Evolutionary conservation across 2,888 invertebrate genomes (phyloP).

Genomic region (Pachydiplax longipennis): DNA sequence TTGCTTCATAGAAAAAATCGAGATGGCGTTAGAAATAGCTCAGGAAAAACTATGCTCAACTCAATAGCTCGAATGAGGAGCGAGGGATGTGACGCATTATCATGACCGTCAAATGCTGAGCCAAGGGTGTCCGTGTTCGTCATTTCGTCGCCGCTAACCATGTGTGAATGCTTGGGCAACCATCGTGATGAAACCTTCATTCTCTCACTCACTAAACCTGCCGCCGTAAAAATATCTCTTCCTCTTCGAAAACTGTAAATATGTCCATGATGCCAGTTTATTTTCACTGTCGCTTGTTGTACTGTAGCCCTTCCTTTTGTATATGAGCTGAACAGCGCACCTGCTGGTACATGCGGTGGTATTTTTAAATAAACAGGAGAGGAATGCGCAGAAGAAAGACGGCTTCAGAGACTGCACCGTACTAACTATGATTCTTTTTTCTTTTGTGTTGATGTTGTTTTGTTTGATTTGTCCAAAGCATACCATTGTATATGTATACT

Average conservation of each 20-base stretch:
- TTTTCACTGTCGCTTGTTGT: constrained; percentile 30
- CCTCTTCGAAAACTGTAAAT: neutral
- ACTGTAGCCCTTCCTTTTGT: constrained; percentile 29
- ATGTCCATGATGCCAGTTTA: neutral
- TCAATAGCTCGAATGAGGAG: neutral
- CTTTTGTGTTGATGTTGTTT: neutral
- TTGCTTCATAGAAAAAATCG: no score
- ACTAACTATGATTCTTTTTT: constrained; percentile 35
- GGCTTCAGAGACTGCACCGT: constrained; percentile 36
- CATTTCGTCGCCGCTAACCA: neutral
- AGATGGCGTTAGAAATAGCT: no score
- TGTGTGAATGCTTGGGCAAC: neutral
- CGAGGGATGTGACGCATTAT: no score
- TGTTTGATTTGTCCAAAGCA: constrained; percentile 24
- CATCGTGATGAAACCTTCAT: neutral
- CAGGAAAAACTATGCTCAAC: no score
- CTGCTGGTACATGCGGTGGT: constrained; percentile 18
- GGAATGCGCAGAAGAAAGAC: constrained; percentile 25
- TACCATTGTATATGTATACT: constrained; percentile 4
- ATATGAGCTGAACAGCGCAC: constrained; percentile 29
- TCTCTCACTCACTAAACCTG: neutral
- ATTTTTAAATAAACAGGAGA: neutral
- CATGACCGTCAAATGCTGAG: neutral
- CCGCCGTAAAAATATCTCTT: neutral
- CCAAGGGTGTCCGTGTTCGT: neutral